Evolutionary conservation across 2,888 invertebrate genomes (phyloP), one percentile per base, ranked within the genome.

Genomic region (Pammene aurita): DNA sequence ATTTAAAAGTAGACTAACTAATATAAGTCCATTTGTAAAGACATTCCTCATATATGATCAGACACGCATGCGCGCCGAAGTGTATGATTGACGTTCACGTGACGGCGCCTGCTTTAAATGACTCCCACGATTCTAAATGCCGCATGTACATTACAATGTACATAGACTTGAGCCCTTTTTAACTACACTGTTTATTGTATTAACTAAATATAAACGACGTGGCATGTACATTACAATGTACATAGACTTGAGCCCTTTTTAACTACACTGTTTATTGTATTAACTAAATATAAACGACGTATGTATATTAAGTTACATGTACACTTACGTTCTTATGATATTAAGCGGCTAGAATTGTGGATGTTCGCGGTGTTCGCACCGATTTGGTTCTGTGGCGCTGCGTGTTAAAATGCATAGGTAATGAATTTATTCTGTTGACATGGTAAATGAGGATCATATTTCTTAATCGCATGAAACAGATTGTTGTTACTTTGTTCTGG

Each of bases 61-160:
- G 50, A 62, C 61, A 62, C 61, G 61, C 61, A 50, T 50, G 61
- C 50, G 64, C 64, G 52, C 16, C 18, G 54, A 58, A 44, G 42
- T 63, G 63, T 44, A 48, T 67, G 66, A 67, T 60, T 54, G 60
- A 67, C 60, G 60, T 60, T 58, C 66, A 26, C 54, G 56, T 48
- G 35, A 44, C 57, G 52, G 50, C 35, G 66, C 57, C 16, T 46
- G 14, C 26, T 14, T 52, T 35, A 52, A 61, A 35, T 44, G 4
- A 35, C 34, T 9, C 34, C 5, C 54, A 55, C 16, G n/a, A 18
- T 18, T 42, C 34, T 16, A n/a, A 9, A 58, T 44, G 57, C 42
- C 42, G 42, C 18, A 58, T 58, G 26, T 58, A 4, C 44, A 16
- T 26, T 7, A 18, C 13, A n/a, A 9, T 26, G 1, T 16, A 44